These are phyloP conservation scores for Nothoprocta pentlandii DNA, from an alignment of 2,113 vertebrate genomes.

Conservation along the genomic window DNA sequence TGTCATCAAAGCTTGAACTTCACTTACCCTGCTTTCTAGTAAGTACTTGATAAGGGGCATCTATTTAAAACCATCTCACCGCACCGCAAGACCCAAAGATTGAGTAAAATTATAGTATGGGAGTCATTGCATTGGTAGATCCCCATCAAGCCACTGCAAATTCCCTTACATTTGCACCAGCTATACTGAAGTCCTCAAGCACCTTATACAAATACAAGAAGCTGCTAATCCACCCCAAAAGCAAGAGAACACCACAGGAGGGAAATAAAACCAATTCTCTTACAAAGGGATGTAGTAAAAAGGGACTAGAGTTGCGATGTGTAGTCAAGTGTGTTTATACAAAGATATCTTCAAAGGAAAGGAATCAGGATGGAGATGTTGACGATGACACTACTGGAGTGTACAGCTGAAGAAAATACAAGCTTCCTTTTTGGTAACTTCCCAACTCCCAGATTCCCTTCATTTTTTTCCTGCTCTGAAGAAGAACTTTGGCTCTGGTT, in stretches of 20 bases:
- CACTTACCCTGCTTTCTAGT: not conserved
- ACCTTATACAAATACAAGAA: not conserved
- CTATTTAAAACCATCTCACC: not conserved
- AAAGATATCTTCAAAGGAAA: not conserved
- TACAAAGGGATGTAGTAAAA: not conserved
- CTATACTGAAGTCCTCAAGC: not conserved
- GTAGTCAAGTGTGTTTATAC: not conserved
- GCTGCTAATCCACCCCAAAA: not conserved
- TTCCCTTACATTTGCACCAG: not conserved
- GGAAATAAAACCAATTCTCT: not conserved
- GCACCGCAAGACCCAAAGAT: not conserved
- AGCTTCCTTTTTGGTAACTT: not conserved
- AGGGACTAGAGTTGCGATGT: not conserved
- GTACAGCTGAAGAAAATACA: not conserved
- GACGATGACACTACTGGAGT: not conserved
- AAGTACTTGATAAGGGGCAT: not conserved
- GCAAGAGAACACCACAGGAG: not conserved
- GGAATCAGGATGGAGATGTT: not conserved
- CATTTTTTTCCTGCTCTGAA: not conserved
- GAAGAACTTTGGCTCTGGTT: not conserved
- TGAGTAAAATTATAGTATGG: not conserved
- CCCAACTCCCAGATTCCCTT: not conserved
- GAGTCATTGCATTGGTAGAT: not conserved
- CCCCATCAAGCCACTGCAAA: not conserved
- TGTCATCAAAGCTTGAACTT: not conserved